A percentile compares a stretch with the other conserved stretches of the same genome.
Evolutionary conservation across 2,888 invertebrate species (phyloP).

Genomic region (Falcaria lacertinaria): DNA sequence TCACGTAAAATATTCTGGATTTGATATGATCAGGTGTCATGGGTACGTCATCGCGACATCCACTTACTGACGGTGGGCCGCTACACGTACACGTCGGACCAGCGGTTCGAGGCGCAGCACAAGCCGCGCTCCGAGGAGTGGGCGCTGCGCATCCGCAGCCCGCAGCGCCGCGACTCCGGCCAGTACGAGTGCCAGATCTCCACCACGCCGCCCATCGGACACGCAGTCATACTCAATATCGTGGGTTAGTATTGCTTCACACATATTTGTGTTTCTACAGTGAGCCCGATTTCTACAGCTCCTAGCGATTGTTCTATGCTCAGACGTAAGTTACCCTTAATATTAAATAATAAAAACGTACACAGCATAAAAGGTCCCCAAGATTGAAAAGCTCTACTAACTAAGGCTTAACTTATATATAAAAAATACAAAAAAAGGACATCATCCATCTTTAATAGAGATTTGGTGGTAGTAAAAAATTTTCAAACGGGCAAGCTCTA

Average conservation of each 20-base stretch:
- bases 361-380: too few species aligned
- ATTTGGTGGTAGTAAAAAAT: too few species aligned
- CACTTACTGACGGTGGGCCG: conserved; percentile 93
- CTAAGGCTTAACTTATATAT: too few species aligned
- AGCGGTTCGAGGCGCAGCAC: conserved; percentile 89
- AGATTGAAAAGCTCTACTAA: too few species aligned
- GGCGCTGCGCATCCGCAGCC: conserved; percentile 83
- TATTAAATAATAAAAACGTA: too few species aligned
- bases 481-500: too few species aligned
- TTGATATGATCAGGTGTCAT: conserved; percentile 85
- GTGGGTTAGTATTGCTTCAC: conserved; percentile 87
- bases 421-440: too few species aligned
- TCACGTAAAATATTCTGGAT: conserved; percentile 8
- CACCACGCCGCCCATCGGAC: conserved; percentile 92
- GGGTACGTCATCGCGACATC: conserved; percentile 94
- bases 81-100: conserved; percentile 92
- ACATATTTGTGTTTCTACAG: too few species aligned
- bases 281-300: too few species aligned
- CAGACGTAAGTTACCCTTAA: too few species aligned
- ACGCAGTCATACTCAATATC: conserved; percentile 88
- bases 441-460: too few species aligned
- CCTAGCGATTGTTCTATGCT: too few species aligned
- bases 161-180: conserved; percentile 90
- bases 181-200: conserved; percentile 96
- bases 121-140: conserved; percentile 93